A percentile compares a stretch with the other conserved stretches of the same genome.
Conservation (phyloP, 2,888 invertebrate genomes). For the Agonopterix subpropinquella region DNA sequence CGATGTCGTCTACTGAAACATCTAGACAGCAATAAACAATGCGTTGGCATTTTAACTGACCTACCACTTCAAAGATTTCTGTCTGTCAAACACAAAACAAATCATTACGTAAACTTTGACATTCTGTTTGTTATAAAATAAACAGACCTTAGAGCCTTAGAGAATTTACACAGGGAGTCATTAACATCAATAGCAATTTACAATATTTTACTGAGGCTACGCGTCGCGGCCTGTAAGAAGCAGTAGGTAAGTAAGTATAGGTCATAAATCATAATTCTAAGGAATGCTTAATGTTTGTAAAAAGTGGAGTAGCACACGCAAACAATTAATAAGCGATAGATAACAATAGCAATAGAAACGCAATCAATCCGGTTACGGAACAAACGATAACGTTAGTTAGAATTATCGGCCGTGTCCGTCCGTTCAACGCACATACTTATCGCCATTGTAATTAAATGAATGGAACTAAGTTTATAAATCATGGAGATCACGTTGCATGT, state of each 20-base stretch:
- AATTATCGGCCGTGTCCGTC: slow-evolving; percentile 25
- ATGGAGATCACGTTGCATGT: slow-evolving; percentile 25
- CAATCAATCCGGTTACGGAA: slow-evolving; percentile 26
- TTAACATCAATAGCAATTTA: too few species aligned
- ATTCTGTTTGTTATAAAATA: not conserved
- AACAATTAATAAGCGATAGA: slow-evolving; percentile 23
- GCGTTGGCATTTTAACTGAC: slow-evolving; percentile 33
- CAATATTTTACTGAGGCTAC: too few species aligned
- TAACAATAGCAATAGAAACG: slow-evolving; percentile 37
- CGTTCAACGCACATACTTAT: slow-evolving; percentile 38
- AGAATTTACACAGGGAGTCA: too few species aligned
- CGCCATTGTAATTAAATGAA: slow-evolving; percentile 36
- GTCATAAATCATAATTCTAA: too few species aligned
- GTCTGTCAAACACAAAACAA: slow-evolving; percentile 3
- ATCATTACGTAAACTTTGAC: slow-evolving; percentile 3
- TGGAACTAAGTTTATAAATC: slow-evolving; percentile 35
- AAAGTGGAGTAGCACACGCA: slow-evolving; percentile 16
- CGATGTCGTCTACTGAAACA: slow-evolving; percentile 39
- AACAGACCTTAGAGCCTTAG: too few species aligned
- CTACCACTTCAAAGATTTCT: slow-evolving; percentile 13
- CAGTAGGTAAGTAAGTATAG: too few species aligned
- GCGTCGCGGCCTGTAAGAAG: too few species aligned
- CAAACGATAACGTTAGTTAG: slow-evolving; percentile 7
- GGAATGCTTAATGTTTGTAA: slow-evolving; percentile 4
- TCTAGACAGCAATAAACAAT: slow-evolving; percentile 49